These are phyloP conservation scores for Cerastis leucographa DNA, from an alignment of 2,888 invertebrate species.

Conservation along the genomic window DNA sequence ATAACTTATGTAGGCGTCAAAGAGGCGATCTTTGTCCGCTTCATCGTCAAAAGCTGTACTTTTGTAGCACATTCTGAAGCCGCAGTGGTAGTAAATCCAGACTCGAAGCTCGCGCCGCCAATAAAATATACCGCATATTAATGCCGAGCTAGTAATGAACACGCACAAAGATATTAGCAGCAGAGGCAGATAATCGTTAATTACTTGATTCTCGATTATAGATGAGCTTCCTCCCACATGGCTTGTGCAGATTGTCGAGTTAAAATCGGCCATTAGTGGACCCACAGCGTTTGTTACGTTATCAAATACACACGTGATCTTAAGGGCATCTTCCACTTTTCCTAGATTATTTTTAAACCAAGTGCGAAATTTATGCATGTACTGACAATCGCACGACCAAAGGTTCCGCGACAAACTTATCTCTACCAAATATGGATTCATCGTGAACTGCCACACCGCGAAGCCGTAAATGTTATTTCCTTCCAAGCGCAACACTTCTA, in stretches of 20 bases:
- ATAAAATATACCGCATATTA: conserved; percentile 95
- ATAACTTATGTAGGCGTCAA: conserved; percentile 98
- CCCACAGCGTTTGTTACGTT: conserved; percentile 93
- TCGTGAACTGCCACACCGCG: conserved; percentile 96
- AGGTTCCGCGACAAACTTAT: conserved; percentile 96
- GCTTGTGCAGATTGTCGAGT: conserved; percentile 94
- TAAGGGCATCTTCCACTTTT: conserved; percentile 95
- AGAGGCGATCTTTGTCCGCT: conserved; percentile 95
- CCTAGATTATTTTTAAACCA: conserved; percentile 95
- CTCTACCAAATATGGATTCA: conserved; percentile 96
- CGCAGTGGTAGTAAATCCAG: conserved; percentile 96
- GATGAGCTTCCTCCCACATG: conserved; percentile 93
- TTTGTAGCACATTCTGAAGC: conserved; percentile 96
- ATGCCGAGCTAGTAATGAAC: conserved; percentile 94
- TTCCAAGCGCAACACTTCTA: conserved; percentile 96
- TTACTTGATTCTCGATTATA: conserved; percentile 93
- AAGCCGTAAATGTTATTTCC: conserved; percentile 95
- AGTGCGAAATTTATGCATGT: conserved; percentile 94
- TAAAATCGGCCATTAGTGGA: conserved; percentile 94
- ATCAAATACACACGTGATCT: conserved; percentile 94
- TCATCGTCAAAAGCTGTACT: conserved; percentile 95
- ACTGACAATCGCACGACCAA: conserved; percentile 98
- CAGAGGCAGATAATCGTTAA: conserved; percentile 95
- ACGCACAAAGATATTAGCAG: conserved; percentile 94
- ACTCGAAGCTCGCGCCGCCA: conserved; percentile 95